These are phyloP conservation scores for Drosophila pallidifrons DNA, from an alignment of 1,140 invertebrate genomes.

Conservation along the genomic window DNA sequence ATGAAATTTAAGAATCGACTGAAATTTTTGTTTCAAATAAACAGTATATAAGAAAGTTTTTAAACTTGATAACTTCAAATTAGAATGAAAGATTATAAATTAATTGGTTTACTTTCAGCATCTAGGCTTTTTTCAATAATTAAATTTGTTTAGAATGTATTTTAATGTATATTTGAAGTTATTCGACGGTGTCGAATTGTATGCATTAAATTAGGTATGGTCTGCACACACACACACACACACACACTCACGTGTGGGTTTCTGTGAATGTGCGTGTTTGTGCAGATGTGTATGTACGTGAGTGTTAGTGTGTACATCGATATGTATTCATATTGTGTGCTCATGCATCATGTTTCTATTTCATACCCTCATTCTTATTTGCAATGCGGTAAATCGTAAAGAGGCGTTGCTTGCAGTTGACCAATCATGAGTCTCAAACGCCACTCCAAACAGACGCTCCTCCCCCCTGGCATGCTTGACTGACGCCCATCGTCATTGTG, in stretches of 20 bases:
- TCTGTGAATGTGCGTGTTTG: not conserved
- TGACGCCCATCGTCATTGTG: slow-evolving; percentile 17
- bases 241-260: not conserved
- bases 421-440: slow-evolving; percentile 33
- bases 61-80: not conserved
- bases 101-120: slow-evolving; percentile 6
- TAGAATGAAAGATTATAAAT: not conserved
- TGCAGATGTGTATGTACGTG: not conserved
- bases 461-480: slow-evolving; percentile 13
- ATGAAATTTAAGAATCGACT: too few species aligned
- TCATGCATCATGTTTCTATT: slow-evolving; percentile 44
- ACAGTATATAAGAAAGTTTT: not conserved
- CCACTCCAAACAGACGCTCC: slow-evolving; percentile 19
- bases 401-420: slow-evolving; percentile 31
- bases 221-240: slow-evolving; percentile 3
- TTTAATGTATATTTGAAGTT: slow-evolving; percentile 6
- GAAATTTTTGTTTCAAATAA: not conserved
- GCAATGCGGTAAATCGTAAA: slow-evolving; percentile 24
- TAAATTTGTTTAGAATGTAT: slow-evolving; percentile 19
- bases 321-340: slow-evolving; percentile 37
- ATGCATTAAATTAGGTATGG: slow-evolving; percentile 33
- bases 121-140: slow-evolving; percentile 3
- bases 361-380: slow-evolving; percentile 41
- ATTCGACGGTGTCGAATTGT: slow-evolving; percentile 22
- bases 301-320: not conserved